phyloP scores from a whole-genome alignment of 2,888 invertebrate genomes.

The Crematogaster levior region DNA sequence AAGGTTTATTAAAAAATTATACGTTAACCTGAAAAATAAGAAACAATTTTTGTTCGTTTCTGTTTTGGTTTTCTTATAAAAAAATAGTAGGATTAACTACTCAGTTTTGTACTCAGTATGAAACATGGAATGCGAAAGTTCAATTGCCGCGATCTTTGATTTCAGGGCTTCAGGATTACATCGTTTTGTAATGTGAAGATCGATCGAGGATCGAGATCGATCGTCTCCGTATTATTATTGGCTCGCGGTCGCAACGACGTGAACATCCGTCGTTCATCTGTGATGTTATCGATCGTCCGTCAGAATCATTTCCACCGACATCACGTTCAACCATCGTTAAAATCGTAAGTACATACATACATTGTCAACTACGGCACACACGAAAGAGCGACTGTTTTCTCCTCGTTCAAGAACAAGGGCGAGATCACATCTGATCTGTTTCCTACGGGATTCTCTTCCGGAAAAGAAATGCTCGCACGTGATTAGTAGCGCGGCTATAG shows the following conservation, averaged over 20 bases:
- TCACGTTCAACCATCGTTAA: slow-evolving; percentile 61
- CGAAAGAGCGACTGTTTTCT: slow-evolving; percentile 55
- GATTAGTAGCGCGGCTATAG: slow-evolving; percentile 28
- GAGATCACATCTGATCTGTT: slow-evolving; percentile 19
- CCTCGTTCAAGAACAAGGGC: slow-evolving; percentile 40
- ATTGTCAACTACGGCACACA: slow-evolving; percentile 64
- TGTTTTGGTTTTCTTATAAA: neutral
- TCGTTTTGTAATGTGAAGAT: slow-evolving; percentile 7
- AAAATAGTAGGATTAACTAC: neutral
- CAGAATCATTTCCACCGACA: slow-evolving; percentile 47
- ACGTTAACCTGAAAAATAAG: neutral
- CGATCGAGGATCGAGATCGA: slow-evolving; percentile 42
- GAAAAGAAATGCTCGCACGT: slow-evolving; percentile 14
- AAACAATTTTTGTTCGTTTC: neutral
- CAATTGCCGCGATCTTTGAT: slow-evolving; percentile 29
- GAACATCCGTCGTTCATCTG: slow-evolving; percentile 48
- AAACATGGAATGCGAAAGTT: slow-evolving; percentile 19
- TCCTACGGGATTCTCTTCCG: slow-evolving; percentile 9
- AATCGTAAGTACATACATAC: slow-evolving; percentile 72
- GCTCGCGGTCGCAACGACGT: slow-evolving; percentile 56
- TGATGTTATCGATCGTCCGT: slow-evolving; percentile 52
- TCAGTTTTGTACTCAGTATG: too few relatives aligned
- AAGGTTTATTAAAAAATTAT: neutral
- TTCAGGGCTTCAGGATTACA: slow-evolving; percentile 19
- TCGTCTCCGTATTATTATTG: slow-evolving; percentile 53